Evolutionary conservation across 2,888 invertebrate genomes (phyloP), one percentile per base, ranked within the genome.

Genomic region (Linnaemya vulpina): DNA sequence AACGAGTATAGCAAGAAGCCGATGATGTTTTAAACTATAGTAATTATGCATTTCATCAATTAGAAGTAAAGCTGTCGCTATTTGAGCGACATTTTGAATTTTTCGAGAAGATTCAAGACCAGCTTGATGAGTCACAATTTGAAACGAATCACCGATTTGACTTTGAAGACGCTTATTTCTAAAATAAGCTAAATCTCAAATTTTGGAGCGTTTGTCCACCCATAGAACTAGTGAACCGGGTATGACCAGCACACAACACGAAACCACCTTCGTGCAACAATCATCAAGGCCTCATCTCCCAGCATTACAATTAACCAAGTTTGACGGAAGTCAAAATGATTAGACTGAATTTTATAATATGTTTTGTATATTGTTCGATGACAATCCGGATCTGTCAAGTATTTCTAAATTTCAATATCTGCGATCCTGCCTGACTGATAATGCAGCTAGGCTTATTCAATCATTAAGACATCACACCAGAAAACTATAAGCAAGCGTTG

Each of bases 331-430:
- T 1, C 60, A 85, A 3, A 55, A 43, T 8, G 80, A 86, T 25
- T 86, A 80, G 83, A 75, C 63, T 55, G 53, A 83, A 60, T 83
- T 86, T 25, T 83, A 65, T 11, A 85, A 85, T n/a, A 70, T 85
- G 67, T 86, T 73, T 30, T 65, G 55, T 13, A n/a, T 77, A 15
- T 22, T 68, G 13, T 49, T 77, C 0, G 67, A 77, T 13, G 68
- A 67, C 10, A 77, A 77, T 49, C 4, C 30, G 8, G 67, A 77
- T 0, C 38, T 77, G 5, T 49, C 67, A 35, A 0, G 15, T 1
- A 58, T 76, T 4, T 46, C 76, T 11, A 75, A 75, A 40, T 75
- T 75, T 55, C 65, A 75, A 15, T 75, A 75, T 30, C n/a, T 65
- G 17, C 22, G 60, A 15, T 77, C 76, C 3, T 77, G 76, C 22